Evolutionary conservation across 1,140 invertebrate species (phyloP), one percentile per base, ranked within the genome.

Genomic region (Oreohelix idahoensis): DNA sequence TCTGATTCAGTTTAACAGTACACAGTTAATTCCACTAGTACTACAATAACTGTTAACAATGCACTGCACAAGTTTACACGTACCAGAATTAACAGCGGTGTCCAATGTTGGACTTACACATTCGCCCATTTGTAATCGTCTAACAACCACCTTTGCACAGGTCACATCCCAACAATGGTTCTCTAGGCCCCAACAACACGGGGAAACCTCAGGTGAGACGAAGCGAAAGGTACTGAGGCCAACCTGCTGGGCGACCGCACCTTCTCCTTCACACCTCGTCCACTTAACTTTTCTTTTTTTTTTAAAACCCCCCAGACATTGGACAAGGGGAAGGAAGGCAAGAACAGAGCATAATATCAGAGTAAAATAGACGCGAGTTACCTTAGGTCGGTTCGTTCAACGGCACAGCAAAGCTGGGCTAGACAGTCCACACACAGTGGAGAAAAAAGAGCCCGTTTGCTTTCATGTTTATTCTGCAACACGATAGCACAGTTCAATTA

Each of bases 291-390:
- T n/a, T 23, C 53, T 20, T 20, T 20, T 23, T 58, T n/a, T 23
- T 20, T 58, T n/a, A 58, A 58, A 11, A 20, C 20, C 53, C 5
- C n/a, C n/a, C n/a, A n/a, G n/a, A n/a, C n/a, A 58, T 58, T 58
- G 26, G 23, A 58, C 53, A 20, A 58, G 26, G 63, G 53, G 32
- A 35, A 35, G 63, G 63, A n/a, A 66, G 63, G 29, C 29, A 8
- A 32, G n/a, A 66, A 32, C 8, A 11, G 63, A n/a, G 63, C 63
- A 66, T 66, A 66, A 32, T n/a, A n/a, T 29, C 29, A 17, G n/a
- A 66, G 63, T 66, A 8, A 35, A 66, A 66, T n/a, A 66, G 29
- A 35, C 63, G 29, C 63, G 63, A 66, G 63, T 66, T 66, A 66
- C 63, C 63, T 29, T 32, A 66, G 63, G 63, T 35, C 29, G 63